phyloP scores from a whole-genome alignment of 1,140 invertebrate genomes.

The Drosophila parvula region DNA sequence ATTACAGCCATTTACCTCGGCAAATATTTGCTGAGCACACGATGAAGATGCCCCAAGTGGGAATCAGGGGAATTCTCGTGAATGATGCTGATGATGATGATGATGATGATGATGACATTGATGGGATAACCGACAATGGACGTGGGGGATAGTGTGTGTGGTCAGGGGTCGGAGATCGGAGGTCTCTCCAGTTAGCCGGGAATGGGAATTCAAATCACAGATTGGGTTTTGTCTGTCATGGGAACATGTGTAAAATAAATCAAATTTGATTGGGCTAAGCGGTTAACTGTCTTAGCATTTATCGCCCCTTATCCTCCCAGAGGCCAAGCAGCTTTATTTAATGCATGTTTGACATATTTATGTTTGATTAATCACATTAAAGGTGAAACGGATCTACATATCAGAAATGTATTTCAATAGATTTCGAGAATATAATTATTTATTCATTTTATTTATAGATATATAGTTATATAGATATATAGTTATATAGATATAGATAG shows the following conservation, averaged over 20 bases:
- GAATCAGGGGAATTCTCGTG: conserved; percentile 13
- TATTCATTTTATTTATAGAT: neutral
- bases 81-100: conserved; percentile 21
- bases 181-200: neutral
- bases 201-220: conserved; percentile 48
- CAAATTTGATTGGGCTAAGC: conserved; percentile 36
- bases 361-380: neutral
- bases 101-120: conserved; percentile 48
- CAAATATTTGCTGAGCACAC: conserved; percentile 45
- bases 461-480: neutral
- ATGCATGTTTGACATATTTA: neutral
- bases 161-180: conserved; percentile 3
- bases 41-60: conserved; percentile 41
- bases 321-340: neutral
- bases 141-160: conserved; percentile 39
- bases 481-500: no score
- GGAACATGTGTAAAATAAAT: conserved; percentile 40
- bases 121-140: conserved; percentile 45
- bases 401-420: no score
- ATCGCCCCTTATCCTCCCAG: no score
- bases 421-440: neutral
- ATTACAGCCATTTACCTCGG: conserved; percentile 54
- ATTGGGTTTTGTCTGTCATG: conserved; percentile 8
- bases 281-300: conserved; percentile 12
- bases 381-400: neutral